Percentiles rank a stretch among this genome's conserved stretches.
These are phyloP conservation scores for Silurus lanzhouensis DNA, from an alignment of 2,797 vertebrate species.

Conservation along the genomic window DNA sequence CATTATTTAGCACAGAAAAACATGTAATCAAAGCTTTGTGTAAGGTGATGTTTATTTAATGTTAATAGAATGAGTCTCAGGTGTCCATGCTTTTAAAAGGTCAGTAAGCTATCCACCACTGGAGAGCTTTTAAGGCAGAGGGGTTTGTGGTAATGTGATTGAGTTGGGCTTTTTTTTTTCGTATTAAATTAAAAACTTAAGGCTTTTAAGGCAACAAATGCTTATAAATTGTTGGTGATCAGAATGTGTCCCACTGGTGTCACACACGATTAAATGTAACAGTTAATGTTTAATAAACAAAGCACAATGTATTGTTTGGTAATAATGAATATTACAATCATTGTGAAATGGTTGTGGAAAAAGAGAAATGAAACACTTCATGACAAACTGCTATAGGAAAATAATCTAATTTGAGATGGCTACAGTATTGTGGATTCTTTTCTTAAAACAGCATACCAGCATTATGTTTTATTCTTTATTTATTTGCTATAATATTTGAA, in stretches of 20 bases:
- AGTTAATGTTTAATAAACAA: not conserved
- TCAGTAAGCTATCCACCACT: slow-evolving; percentile 7
- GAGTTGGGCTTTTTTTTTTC: not conserved
- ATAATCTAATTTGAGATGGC: not conserved
- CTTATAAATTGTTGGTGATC: not conserved
- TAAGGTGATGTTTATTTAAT: slow-evolving; percentile 2
- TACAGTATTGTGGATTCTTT: not conserved
- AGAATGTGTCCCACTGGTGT: not conserved
- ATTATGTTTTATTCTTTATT: not conserved
- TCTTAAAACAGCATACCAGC: not conserved
- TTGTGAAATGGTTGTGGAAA: not conserved
- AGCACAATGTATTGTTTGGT: not conserved
- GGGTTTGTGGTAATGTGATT: not conserved
- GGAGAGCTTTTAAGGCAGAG: not conserved
- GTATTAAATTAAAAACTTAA: not conserved
- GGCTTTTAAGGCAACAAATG: not conserved
- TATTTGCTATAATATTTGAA: not conserved
- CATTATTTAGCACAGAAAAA: not conserved
- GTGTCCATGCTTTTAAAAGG: slow-evolving; percentile 7
- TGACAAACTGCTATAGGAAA: not conserved
- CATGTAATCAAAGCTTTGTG: not conserved
- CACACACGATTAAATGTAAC: not conserved
- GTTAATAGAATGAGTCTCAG: not conserved
- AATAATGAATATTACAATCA: not conserved
- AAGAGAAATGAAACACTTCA: not conserved